Evolutionary conservation across 1,140 invertebrate species (phyloP).

Genomic region (Thereuonema tuberculata): DNA sequence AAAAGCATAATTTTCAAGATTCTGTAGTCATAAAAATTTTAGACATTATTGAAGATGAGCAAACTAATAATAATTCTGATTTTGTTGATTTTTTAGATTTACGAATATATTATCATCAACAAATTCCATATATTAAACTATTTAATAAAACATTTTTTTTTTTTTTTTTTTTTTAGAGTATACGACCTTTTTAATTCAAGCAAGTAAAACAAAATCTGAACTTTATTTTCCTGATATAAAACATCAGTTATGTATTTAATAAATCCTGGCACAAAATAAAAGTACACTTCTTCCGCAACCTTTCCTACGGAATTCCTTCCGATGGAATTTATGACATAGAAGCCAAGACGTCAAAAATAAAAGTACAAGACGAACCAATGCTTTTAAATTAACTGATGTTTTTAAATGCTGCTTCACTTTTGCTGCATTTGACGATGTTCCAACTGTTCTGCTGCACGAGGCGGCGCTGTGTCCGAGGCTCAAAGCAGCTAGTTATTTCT

Average conservation of each 20-base stretch:
- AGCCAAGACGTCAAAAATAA: constrained; percentile 32
- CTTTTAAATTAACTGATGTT: constrained; percentile 16
- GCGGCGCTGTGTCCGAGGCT: constrained; percentile 8
- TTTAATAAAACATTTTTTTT: too few relatives aligned
- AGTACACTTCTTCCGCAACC: constrained; percentile 8
- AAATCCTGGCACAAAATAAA: constrained; percentile 6
- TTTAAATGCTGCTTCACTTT: constrained; percentile 14
- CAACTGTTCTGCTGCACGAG: constrained; percentile 12
- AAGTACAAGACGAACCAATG: constrained; percentile 23
- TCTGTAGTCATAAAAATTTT: too few relatives aligned
- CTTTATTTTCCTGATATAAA: constrained; percentile 4
- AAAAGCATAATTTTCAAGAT: too few relatives aligned
- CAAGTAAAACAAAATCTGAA: too few relatives aligned
- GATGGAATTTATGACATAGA: constrained; percentile 35
- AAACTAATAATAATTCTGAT: too few relatives aligned
- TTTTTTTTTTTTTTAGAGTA: too few relatives aligned
- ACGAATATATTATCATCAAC: too few relatives aligned
- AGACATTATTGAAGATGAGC: too few relatives aligned
- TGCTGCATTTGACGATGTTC: constrained; percentile 8
- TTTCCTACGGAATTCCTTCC: constrained; percentile 39
- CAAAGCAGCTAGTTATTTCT: constrained; percentile 63
- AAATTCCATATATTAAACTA: too few relatives aligned
- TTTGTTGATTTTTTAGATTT: too few relatives aligned
- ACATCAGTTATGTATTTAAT: constrained; percentile 2
- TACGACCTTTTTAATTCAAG: too few relatives aligned